Evolutionary conservation across 2,113 vertebrate genomes (phyloP), one percentile per base, ranked within the genome.

Genomic region (Cynocephalus volans): DNA sequence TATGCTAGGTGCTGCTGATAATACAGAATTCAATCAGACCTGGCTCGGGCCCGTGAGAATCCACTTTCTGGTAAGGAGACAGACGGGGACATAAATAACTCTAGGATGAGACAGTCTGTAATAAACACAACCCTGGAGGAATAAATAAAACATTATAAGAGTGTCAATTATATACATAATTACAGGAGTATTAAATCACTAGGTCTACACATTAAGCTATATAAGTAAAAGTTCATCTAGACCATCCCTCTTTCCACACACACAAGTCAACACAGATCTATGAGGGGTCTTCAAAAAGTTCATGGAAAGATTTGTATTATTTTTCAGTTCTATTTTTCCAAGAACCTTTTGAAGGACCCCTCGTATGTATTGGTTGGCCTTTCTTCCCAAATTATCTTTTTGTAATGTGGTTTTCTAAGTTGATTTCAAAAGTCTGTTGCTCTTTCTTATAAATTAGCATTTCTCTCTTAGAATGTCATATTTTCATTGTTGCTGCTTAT

Each of bases 361-460:
- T 41, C 41, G 41, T 41, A 41, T 58, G 14, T 41, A 62, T 11
- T 79, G 31, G 23, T 52, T 88, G 24, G 31, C 2, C 6, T 87
- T 83, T 62, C 58, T 90, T 81, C 28, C 33, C 60, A 95, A 97
- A 90, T 79, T n/a, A n/a, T 62, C 70, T 83, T 58, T 88, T 77
- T 56, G 24, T 31, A 83, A 45, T 33, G 26, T 19, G 18, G 7
- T 26, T 81, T 94, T 85, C 56, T 81, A 67, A n/a, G 18, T 76
- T 31, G 9, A 88, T 54, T 75, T 96, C 36, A 85, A 82, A 90
- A 75, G 50, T 79, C 65, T 58, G 9, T 36, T 79, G 67, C 5
- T 67, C 4, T 79, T 48, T 48, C 26, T 33, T 65, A 31, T 70
- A 54, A 95, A 75, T 67, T 19, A 75, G 8, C 0, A 21, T 31